phyloP scores from a whole-genome alignment of 1,140 invertebrate species.

The Akabosia matsudoensis region DNA sequence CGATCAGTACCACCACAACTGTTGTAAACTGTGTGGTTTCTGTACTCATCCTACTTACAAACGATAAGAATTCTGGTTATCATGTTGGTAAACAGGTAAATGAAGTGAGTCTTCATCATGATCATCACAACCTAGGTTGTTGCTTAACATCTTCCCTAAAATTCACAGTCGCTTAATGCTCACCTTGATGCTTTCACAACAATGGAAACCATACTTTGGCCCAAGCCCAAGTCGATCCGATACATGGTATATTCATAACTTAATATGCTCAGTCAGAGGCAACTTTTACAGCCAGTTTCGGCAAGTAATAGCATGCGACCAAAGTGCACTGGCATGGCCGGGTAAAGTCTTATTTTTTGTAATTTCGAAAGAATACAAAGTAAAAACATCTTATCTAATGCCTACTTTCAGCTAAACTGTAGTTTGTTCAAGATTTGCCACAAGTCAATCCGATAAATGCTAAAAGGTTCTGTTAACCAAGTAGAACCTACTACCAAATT shows the following conservation, averaged over 20 bases:
- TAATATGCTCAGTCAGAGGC: no score
- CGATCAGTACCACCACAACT: neutral
- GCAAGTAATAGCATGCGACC: no score
- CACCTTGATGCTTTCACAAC: constrained; percentile 20
- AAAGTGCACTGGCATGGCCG: no score
- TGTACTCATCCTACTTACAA: constrained; percentile 4
- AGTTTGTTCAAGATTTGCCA: neutral
- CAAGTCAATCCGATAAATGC: neutral
- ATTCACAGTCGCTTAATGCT: constrained; percentile 4
- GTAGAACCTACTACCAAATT: no score
- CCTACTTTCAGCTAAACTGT: neutral
- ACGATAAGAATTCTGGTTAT: neutral
- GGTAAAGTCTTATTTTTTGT: no score
- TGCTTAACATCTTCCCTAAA: constrained; percentile 19
- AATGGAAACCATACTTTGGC: constrained; percentile 5
- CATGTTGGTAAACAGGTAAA: constrained; percentile 5
- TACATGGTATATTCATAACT: neutral
- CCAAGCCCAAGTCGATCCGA: neutral
- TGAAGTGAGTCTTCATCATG: constrained; percentile 11
- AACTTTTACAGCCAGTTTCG: no score
- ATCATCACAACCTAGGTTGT: neutral
- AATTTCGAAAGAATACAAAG: neutral
- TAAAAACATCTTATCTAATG: neutral
- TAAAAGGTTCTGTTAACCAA: no score
- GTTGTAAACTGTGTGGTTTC: constrained; percentile 11